Evolutionary conservation across 1,140 invertebrate species (phyloP), one percentile per base, ranked within the genome.

Genomic region (Philotrypesis tridentata): DNA sequence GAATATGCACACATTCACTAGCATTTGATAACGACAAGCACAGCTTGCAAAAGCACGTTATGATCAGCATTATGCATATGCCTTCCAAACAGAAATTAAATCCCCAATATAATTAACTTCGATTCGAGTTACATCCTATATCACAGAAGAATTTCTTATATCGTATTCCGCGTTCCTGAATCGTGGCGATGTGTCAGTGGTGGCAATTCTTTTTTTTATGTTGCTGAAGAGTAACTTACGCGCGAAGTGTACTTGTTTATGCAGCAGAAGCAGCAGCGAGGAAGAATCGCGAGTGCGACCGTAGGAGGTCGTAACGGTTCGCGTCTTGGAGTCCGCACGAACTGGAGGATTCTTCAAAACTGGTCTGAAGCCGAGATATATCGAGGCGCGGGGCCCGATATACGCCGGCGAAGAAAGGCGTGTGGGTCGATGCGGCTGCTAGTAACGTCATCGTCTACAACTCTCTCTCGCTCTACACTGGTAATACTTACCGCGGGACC

Each of bases 281-380:
- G 33, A 63, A 4, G 48, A 55, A 55, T 55, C n/a, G 48, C 48
- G n/a, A 14, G 48, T 25, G 68, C 55, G 40, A 48, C 7, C 29
- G 12, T 14, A 55, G 23, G 63, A 60, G n/a, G 68, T 72, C 25
- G 40, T 70, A 68, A 48, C 60, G 61, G 83, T 84, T 80, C 73
- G 61, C 60, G 33, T 43, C 78, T 31, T n/a, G n/a, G 72, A 83
- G 84, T 87, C 85, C 82, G 70, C 77, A 43, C 72, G 82, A 85
- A 85, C 85, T 87, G 85, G 86, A 86, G 86, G 88, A 88, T 89
- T 88, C 87, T 85, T 89, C 83, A 84, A 83, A 87, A 87, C 85
- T 87, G 86, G 87, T 87, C 82, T 86, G 76, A 83, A 63, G 83
- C 76, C 21, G 48, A 5, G 48, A 55, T 55, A n/a, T 55, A 55